Conservation (phyloP, 2,113 vertebrate species). For the Vidua macroura region DNA sequence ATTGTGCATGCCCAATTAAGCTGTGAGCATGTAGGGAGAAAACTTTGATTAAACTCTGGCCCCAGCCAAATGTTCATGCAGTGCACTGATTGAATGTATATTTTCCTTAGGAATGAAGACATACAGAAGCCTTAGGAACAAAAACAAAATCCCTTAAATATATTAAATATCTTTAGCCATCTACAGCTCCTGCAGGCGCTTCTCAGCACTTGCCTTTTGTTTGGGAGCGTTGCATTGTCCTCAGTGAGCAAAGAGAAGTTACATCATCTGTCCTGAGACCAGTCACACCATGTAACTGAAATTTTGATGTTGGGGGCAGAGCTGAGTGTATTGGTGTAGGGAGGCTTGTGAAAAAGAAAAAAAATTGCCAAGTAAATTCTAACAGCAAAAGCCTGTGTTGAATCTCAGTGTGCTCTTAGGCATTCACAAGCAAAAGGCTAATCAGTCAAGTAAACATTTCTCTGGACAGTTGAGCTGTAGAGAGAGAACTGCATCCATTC, state of each 20-base stretch:
- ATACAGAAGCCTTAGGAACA: neutral
- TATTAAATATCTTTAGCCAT: neutral
- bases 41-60: neutral
- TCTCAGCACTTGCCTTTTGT: neutral
- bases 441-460: conserved; percentile 1
- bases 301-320: neutral
- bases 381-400: neutral
- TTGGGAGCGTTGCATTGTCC: neutral
- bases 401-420: neutral
- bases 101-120: neutral
- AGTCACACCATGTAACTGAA: accelerated
- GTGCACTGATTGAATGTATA: neutral
- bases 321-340: neutral
- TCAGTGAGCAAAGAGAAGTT: neutral
- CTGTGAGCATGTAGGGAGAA: neutral
- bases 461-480: neutral
- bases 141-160: neutral
- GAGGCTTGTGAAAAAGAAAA: neutral
- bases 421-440: neutral
- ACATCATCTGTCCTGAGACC: neutral
- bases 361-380: neutral
- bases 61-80: neutral
- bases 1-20: neutral
- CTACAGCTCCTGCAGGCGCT: neutral
- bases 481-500: neutral